Conservation (phyloP, 2,113 vertebrate species). For the Puntigrus tetrazona region DNA sequence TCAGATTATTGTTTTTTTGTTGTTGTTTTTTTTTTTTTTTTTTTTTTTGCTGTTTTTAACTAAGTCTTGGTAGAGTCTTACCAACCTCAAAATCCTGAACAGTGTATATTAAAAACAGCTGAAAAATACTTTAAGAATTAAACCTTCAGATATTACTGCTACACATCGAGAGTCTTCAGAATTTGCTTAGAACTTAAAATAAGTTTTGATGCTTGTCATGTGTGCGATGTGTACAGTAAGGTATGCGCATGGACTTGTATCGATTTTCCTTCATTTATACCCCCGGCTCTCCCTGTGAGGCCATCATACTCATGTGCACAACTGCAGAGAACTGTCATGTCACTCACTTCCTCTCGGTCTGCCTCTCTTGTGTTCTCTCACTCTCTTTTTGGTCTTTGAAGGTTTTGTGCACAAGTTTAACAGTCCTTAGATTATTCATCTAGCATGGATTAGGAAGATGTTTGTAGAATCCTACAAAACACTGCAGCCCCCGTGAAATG, state of each 20-base stretch:
- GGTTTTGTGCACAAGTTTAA: not conserved
- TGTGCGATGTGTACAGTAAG: not conserved
- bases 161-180: not conserved
- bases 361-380: not conserved
- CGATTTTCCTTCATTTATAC: constrained; percentile 27
- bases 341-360: not conserved
- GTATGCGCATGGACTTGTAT: not conserved
- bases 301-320: not conserved
- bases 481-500: not conserved
- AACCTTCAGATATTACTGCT: not conserved
- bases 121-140: not conserved
- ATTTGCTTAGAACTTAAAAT: not conserved
- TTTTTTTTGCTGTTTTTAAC: too few relatives aligned
- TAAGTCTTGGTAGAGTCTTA: too few relatives aligned
- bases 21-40: too few relatives aligned
- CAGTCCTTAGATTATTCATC: not conserved
- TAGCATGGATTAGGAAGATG: not conserved
- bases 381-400: not conserved
- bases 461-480: not conserved
- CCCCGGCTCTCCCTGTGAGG: not conserved
- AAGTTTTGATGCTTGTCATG: not conserved
- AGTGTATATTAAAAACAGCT: not conserved
- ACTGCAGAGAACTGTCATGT: not conserved
- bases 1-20: too few relatives aligned
- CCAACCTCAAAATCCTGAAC: not conserved